phyloP scores from a whole-genome alignment of 2,113 vertebrate species.

The Oxygymnocypris stewartii region DNA sequence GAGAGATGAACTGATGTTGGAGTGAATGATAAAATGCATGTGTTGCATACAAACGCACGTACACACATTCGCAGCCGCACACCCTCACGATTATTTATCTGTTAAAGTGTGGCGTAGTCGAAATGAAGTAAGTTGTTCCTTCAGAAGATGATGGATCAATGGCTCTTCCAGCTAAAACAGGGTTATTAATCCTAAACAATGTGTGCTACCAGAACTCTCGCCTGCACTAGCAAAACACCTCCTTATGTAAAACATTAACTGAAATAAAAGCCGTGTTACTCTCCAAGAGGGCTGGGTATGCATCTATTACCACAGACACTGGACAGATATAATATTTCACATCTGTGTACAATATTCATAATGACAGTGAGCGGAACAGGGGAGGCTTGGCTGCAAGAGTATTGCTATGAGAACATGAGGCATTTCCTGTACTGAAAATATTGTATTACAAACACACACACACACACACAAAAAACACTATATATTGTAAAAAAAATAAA shows the following conservation, averaged over 20 bases:
- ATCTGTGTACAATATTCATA: slow-evolving; percentile 5
- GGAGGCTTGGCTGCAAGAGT: not conserved
- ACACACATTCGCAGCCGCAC: slow-evolving; percentile 28
- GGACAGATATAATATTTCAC: not conserved
- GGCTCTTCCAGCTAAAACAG: slow-evolving; percentile 40
- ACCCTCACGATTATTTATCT: slow-evolving; percentile 53
- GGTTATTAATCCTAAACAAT: slow-evolving; percentile 56
- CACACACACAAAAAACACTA: not conserved
- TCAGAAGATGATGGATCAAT: slow-evolving; percentile 60
- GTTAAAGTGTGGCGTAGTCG: slow-evolving; percentile 33
- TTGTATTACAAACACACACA: not conserved
- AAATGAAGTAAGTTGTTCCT: slow-evolving; percentile 52
- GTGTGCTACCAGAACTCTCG: slow-evolving; percentile 24
- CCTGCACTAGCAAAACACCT: slow-evolving; percentile 40
- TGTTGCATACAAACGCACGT: slow-evolving; percentile 55
- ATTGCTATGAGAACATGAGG: not conserved
- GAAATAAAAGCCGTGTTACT: slow-evolving; percentile 42
- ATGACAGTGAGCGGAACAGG: not conserved
- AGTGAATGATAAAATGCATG: slow-evolving; percentile 57
- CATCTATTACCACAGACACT: not conserved
- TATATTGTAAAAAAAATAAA: not conserved
- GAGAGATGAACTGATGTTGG: slow-evolving; percentile 56
- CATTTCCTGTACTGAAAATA: not conserved
- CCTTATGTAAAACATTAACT: slow-evolving; percentile 35
- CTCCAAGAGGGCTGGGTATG: not conserved